Conservation (phyloP, 2,888 invertebrate species). For the Ochropleura plecta region DNA sequence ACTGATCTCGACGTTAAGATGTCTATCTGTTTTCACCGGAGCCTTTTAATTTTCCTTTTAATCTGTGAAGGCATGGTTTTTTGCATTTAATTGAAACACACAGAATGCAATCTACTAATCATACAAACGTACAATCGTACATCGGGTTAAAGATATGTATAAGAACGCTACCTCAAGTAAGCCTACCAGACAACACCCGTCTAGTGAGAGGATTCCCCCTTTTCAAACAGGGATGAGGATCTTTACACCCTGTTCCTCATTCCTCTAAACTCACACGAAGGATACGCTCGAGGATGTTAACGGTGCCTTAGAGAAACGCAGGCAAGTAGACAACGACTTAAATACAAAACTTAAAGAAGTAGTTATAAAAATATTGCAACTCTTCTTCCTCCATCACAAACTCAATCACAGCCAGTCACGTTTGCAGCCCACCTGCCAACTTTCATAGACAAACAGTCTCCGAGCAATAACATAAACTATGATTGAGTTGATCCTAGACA, state of each 20-base stretch:
- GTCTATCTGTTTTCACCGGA: constrained; percentile 31
- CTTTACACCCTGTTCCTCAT: neutral
- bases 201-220: neutral
- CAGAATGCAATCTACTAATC: neutral
- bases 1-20: constrained; percentile 45
- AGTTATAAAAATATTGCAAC: no score
- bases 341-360: neutral
- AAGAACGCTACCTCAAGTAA: neutral
- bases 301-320: neutral
- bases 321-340: neutral
- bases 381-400: neutral
- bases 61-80: constrained; percentile 13
- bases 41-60: constrained; percentile 13
- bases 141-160: neutral
- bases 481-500: constrained; percentile 35
- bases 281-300: neutral
- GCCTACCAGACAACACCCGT: neutral
- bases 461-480: constrained; percentile 20
- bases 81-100: neutral
- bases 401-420: neutral
- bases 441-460: constrained; percentile 9
- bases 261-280: neutral
- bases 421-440: neutral
- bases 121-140: no score
- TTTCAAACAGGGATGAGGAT: neutral